Evolutionary conservation across 2,888 invertebrate species (phyloP).

Genomic region (Autographa pulchrina): DNA sequence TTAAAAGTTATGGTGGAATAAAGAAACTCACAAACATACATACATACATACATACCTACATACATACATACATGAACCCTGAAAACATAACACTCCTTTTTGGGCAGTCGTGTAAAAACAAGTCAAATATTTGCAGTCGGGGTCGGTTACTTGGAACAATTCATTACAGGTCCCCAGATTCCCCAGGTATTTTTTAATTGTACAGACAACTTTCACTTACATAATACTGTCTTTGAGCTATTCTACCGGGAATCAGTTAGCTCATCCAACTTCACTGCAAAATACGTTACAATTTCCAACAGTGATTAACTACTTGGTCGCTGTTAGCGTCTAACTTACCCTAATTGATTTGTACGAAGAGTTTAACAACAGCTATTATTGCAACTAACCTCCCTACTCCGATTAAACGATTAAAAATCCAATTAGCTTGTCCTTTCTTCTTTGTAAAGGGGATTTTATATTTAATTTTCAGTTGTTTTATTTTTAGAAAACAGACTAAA

Average conservation of each 20-base stretch:
- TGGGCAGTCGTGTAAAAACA: no score
- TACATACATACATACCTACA: no score
- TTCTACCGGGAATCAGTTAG: conserved; percentile 64
- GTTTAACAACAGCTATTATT: conserved; percentile 45
- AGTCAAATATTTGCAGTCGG: no score
- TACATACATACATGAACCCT: no score
- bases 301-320: conserved; percentile 63
- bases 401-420: conserved; percentile 21
- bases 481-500: no score
- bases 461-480: neutral
- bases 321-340: conserved; percentile 50
- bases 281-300: conserved; percentile 52
- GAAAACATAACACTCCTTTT: no score
- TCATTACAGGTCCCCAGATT: no score
- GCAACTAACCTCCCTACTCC: conserved; percentile 31
- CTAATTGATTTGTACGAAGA: conserved; percentile 51
- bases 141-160: no score
- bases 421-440: neutral
- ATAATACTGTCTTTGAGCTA: conserved; percentile 65
- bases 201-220: conserved; percentile 73
- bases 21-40: no score
- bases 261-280: conserved; percentile 60
- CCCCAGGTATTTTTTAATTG: no score
- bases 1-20: no score
- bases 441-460: neutral